Conservation (phyloP, 2,888 invertebrate species). For the Glomeris marginata region DNA sequence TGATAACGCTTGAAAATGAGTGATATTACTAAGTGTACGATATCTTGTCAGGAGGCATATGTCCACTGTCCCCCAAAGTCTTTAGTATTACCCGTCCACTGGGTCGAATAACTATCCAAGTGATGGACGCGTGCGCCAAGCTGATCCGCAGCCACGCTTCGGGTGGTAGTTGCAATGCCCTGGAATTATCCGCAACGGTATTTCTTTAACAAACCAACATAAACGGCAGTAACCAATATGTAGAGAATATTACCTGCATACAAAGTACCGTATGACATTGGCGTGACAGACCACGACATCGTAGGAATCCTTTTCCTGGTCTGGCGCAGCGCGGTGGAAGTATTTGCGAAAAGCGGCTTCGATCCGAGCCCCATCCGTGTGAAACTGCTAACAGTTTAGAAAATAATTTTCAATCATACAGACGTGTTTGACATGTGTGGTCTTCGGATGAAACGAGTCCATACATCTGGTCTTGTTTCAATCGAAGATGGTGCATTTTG, state of each 20-base stretch:
- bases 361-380: slow-evolving; percentile 79
- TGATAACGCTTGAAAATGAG: too few relatives aligned
- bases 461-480: neutral
- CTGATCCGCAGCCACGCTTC: slow-evolving; percentile 92
- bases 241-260: slow-evolving; percentile 53
- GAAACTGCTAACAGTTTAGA: slow-evolving; percentile 56
- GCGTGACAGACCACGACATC: slow-evolving; percentile 93
- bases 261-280: slow-evolving; percentile 90
- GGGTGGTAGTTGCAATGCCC: slow-evolving; percentile 89
- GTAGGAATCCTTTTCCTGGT: slow-evolving; percentile 65
- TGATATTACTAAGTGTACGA: too few relatives aligned
- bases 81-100: slow-evolving; percentile 71
- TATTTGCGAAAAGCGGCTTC: slow-evolving; percentile 90
- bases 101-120: slow-evolving; percentile 69
- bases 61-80: slow-evolving; percentile 73
- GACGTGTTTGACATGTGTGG: neutral
- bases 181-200: too few relatives aligned
- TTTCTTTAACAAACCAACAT: neutral
- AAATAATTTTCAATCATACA: neutral
- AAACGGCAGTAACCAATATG: neutral
- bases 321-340: slow-evolving; percentile 72
- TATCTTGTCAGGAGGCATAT: slow-evolving; percentile 55
- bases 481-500: neutral
- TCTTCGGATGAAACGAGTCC: too few relatives aligned
- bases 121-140: slow-evolving; percentile 83